Evolutionary conservation across 2,113 vertebrate genomes (phyloP).

Genomic region (Aegotheles bennettii): DNA sequence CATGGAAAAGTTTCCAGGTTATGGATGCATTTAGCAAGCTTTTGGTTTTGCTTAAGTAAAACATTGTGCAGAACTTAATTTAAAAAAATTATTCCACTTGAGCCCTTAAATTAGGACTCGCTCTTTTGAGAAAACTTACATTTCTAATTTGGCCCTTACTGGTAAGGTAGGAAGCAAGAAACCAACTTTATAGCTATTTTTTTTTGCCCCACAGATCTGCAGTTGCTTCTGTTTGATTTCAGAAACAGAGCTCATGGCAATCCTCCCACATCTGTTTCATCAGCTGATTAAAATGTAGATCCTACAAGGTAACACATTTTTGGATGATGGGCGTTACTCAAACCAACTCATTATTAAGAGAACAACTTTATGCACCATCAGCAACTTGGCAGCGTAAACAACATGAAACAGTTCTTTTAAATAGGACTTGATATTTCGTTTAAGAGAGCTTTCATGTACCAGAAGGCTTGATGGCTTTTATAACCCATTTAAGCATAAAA

Average conservation of each 20-base stretch:
- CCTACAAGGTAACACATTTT: conserved; percentile 28
- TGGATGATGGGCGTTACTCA: conserved; percentile 32
- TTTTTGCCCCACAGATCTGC: not conserved
- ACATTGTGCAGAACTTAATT: not conserved
- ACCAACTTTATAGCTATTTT: not conserved
- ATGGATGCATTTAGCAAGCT: not conserved
- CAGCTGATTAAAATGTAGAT: conserved; percentile 54
- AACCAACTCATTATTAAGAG: conserved; percentile 40
- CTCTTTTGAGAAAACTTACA: not conserved
- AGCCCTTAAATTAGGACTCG: not conserved
- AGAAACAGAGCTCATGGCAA: not conserved
- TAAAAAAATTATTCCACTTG: not conserved
- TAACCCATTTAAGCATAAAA: not conserved
- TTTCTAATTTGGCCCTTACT: not conserved
- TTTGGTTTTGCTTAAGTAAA: not conserved
- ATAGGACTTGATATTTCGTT: not conserved
- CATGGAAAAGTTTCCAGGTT: not conserved
- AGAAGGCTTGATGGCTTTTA: not conserved
- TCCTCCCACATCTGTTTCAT: conserved; percentile 62
- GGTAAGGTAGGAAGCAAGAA: not conserved
- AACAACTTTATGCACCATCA: conserved; percentile 53
- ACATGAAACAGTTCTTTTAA: conserved; percentile 11
- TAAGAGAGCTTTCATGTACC: not conserved
- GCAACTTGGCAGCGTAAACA: conserved; percentile 41
- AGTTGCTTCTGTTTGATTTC: not conserved